These are phyloP conservation scores for Streblospio benedicti DNA, from an alignment of 1,140 invertebrate species.

Conservation along the genomic window DNA sequence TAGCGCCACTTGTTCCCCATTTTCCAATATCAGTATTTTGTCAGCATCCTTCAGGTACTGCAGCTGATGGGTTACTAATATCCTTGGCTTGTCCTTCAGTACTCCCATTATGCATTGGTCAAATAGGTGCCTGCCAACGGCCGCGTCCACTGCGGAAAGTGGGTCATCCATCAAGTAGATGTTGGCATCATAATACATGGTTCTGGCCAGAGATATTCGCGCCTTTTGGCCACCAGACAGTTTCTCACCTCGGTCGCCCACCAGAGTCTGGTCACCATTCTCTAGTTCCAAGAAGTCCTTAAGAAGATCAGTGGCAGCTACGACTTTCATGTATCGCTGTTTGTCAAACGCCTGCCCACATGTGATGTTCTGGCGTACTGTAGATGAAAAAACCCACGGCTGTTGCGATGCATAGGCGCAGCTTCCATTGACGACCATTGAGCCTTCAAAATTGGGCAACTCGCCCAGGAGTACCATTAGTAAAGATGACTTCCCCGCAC, in stretches of 20 bases:
- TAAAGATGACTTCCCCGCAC: constrained; percentile 70
- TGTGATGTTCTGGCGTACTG: constrained; percentile 71
- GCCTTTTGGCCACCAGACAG: constrained; percentile 48
- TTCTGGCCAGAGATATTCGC: constrained; percentile 38
- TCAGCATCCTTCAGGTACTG: not conserved
- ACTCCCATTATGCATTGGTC: constrained; percentile 22
- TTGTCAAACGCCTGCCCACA: constrained; percentile 55
- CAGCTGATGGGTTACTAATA: constrained; percentile 12
- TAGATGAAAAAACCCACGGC: constrained; percentile 72
- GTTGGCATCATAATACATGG: constrained; percentile 49
- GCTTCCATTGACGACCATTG: constrained; percentile 59
- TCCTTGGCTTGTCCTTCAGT: constrained; percentile 48
- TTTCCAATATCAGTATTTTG: constrained; percentile 8
- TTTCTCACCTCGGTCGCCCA: constrained; percentile 29
- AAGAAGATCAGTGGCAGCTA: constrained; percentile 37
- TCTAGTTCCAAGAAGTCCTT: constrained; percentile 60
- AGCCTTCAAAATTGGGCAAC: constrained; percentile 57
- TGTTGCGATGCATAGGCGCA: constrained; percentile 86
- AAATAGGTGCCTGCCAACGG: constrained; percentile 28
- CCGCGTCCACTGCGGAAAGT: constrained; percentile 40
- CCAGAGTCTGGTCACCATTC: constrained; percentile 58
- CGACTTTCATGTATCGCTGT: constrained; percentile 30
- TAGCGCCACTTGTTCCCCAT: no score
- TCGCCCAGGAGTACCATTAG: constrained; percentile 66
- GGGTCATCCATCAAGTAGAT: constrained; percentile 60